Conservation (phyloP, 2,888 invertebrate species). For the Falcaria lacertinaria region DNA sequence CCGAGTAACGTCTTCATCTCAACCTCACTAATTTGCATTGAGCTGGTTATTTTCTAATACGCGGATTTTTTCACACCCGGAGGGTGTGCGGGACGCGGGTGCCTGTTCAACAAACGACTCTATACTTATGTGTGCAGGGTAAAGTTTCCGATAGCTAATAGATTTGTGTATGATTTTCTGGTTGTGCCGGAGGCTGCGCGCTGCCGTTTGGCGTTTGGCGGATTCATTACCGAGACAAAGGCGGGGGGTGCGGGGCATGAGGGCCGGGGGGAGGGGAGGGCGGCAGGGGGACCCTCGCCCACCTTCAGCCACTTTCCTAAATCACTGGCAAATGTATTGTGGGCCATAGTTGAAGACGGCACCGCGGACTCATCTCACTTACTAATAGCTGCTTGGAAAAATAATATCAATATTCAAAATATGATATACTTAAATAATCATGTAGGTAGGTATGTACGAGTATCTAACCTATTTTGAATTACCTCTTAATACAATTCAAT, state of each 20-base stretch:
- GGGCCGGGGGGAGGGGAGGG: slow-evolving; percentile 23
- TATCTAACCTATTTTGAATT: too few relatives aligned
- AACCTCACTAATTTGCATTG: slow-evolving; percentile 64
- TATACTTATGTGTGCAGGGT: slow-evolving; percentile 30
- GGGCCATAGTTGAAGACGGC: slow-evolving; percentile 25
- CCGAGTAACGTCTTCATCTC: slow-evolving; percentile 48
- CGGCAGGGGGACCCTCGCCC: slow-evolving; percentile 30
- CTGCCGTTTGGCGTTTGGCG: slow-evolving; percentile 72
- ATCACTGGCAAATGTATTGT: slow-evolving; percentile 71
- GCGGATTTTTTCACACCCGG: slow-evolving; percentile 38
- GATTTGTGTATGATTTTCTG: slow-evolving; percentile 55
- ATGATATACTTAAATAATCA: too few relatives aligned
- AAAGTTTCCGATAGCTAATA: slow-evolving; percentile 44
- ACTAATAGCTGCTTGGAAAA: too few relatives aligned
- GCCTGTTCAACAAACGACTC: slow-evolving; percentile 16
- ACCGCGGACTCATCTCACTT: slow-evolving; percentile 7
- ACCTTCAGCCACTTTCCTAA: slow-evolving; percentile 70
- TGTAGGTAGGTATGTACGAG: too few relatives aligned
- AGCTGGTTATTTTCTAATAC: slow-evolving; percentile 62
- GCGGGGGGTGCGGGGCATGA: slow-evolving; percentile 27
- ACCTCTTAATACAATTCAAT: too few relatives aligned
- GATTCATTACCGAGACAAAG: slow-evolving; percentile 78
- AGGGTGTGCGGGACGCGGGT: slow-evolving; percentile 4
- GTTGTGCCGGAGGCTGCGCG: slow-evolving; percentile 56
- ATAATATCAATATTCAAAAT: too few relatives aligned